Conservation (phyloP, 2,797 vertebrate species). For the Anolis apletophallus region DNA sequence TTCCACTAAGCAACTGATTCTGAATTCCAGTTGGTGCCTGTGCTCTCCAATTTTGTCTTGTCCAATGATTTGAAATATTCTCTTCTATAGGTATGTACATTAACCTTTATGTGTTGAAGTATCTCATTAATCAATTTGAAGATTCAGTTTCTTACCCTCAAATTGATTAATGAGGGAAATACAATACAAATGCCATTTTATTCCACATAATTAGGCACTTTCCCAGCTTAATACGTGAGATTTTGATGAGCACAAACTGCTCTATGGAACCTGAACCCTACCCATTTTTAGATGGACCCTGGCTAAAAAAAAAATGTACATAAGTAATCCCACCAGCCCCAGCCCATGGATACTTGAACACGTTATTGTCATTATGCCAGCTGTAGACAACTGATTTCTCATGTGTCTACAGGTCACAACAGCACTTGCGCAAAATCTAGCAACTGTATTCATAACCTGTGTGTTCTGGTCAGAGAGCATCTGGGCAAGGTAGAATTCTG, state of each 20-base stretch:
- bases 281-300: too few relatives aligned
- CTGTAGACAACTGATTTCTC: too few relatives aligned
- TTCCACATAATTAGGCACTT: conserved; percentile 28
- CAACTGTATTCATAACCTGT: too few relatives aligned
- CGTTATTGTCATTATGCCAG: too few relatives aligned
- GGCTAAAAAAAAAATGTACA: too few relatives aligned
- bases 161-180: conserved; percentile 12
- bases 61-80: conserved; percentile 37
- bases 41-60: background rate
- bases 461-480: too few relatives aligned
- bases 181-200: conserved; percentile 27
- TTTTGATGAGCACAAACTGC: background rate
- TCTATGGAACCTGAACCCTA: too few relatives aligned
- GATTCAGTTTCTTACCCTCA: background rate
- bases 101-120: conserved; percentile 50
- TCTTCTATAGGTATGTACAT: conserved; percentile 38
- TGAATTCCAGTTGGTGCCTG: background rate
- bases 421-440: too few relatives aligned
- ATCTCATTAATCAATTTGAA: conserved; percentile 45
- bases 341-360: too few relatives aligned
- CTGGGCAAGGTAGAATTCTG: too few relatives aligned
- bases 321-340: too few relatives aligned
- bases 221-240: conserved; percentile 39
- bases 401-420: too few relatives aligned
- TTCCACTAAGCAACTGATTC: background rate